Evolutionary conservation across 1,140 invertebrate species (phyloP).

Genomic region (Cardiocondyla obscurior): DNA sequence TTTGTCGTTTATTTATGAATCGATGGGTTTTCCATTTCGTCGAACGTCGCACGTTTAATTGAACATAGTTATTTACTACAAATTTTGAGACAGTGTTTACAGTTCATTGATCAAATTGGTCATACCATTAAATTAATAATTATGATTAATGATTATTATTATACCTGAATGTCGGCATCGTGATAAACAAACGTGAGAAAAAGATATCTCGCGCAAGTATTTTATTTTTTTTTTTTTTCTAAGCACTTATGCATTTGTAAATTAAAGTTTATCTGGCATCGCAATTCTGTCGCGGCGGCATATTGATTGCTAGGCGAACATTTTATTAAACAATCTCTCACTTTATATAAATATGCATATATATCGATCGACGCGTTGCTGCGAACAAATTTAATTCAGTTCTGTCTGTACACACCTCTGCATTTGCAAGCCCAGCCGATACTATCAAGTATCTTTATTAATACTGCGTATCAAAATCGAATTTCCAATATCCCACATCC

Average conservation of each 20-base stretch:
- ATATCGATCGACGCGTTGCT: neutral
- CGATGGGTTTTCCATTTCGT: neutral
- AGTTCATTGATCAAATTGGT: neutral
- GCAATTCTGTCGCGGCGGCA: neutral
- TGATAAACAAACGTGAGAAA: neutral
- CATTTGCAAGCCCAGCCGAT: neutral
- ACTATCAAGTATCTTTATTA: conserved; percentile 41
- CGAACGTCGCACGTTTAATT: neutral
- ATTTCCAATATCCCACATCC: conserved; percentile 30
- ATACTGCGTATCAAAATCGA: conserved; percentile 22
- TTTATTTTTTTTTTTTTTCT: neutral
- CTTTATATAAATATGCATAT: conserved; percentile 3
- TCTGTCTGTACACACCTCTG: neutral
- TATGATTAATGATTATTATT: neutral
- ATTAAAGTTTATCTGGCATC: neutral
- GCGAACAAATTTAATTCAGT: conserved; percentile 13
- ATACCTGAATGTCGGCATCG: neutral
- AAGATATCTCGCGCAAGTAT: neutral
- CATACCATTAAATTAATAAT: neutral
- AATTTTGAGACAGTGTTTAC: conserved; percentile 8
- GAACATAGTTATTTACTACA: neutral
- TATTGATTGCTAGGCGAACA: neutral
- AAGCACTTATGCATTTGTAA: neutral
- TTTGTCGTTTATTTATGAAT: conserved; percentile 5
- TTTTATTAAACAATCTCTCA: conserved; percentile 23